Base-by-base conservation (phyloP, 2,113 vertebrate species). In the Podiceps cristatus region DNA sequence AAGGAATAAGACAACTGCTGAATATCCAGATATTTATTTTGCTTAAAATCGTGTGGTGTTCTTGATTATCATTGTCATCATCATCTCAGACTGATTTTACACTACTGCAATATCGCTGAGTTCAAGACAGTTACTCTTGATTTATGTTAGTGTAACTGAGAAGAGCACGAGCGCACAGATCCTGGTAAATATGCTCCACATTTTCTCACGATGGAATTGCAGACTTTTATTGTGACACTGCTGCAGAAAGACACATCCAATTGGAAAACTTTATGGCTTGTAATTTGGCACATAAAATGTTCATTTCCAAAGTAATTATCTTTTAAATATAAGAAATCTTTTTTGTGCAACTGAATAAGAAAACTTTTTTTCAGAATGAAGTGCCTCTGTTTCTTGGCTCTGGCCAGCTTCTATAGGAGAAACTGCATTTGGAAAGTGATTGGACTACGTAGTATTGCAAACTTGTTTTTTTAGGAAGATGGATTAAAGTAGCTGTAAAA, bases 171-270 rank as follows among this genome's bases (percentile, higher is more conserved):
- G 67, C 49, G 5, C 25, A 60, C 29, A 29, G 23, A 3, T 64
- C 33, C 25, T 64, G 47, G 7, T 33, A 63, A 66, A 42, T 53
- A 18, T 50, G 11, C 23, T 93, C 82, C 59, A 18, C 2, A 0
- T 52, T 83, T 64, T 58, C 29, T 69, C 45, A 18, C 5, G 27
- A 29, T 64, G 27, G 13, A 53, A 52, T 73, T 24, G 84, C 27
- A 16, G 33, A 9, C 33, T 76, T 80, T 5, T 52, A 8, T 52
- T 69, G 33, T 53, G 31, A 53, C 13, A 3, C 20, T 68, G 19
- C 45, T 56, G 29, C 45, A 29, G 62, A 52, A 90, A 64, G n/a
- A 63, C 0, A 0, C 23, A 86, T 64, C 45, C 1, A 0, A 33
- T 49, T 60, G 67, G 67, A 84, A n/a, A 72, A 68, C n/a, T 50